These are phyloP conservation scores for Corythoichthys intestinalis DNA, from an alignment of 2,113 vertebrate genomes.

Conservation along the genomic window DNA sequence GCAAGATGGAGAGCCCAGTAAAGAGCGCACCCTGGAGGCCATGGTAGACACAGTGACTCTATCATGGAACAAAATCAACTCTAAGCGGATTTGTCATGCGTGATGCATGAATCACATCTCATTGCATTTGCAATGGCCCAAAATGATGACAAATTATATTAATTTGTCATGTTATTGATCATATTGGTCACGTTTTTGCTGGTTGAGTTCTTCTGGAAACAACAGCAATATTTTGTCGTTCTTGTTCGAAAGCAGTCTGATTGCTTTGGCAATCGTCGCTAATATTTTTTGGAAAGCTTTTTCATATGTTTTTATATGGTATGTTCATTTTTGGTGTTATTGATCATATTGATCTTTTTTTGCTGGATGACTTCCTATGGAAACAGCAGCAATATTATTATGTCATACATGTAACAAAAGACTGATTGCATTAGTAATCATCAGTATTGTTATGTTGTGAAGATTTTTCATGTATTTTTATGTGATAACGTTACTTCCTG, in stretches of 20 bases:
- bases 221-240: no score
- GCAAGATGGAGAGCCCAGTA: constrained; percentile 36
- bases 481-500: no score
- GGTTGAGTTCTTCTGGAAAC: no score
- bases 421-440: constrained; percentile 19
- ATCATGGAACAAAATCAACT: no score
- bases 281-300: no score
- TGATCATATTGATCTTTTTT: no score
- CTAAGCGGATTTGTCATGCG: neutral
- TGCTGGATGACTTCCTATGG: neutral
- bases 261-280: no score
- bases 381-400: neutral
- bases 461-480: neutral
- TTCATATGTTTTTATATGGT: no score
- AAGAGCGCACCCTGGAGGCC: constrained; percentile 60
- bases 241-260: no score
- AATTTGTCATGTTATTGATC: constrained; percentile 4
- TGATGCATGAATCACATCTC: neutral
- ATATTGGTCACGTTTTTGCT: neutral
- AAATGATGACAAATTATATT: neutral
- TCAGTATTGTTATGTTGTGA: neutral
- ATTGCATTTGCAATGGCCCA: neutral
- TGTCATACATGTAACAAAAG: constrained; percentile 17
- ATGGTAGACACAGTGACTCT: constrained; percentile 59
- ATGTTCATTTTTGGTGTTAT: no score